Conservation (phyloP, 2,113 vertebrate species). For the Pogona vitticeps region DNA sequence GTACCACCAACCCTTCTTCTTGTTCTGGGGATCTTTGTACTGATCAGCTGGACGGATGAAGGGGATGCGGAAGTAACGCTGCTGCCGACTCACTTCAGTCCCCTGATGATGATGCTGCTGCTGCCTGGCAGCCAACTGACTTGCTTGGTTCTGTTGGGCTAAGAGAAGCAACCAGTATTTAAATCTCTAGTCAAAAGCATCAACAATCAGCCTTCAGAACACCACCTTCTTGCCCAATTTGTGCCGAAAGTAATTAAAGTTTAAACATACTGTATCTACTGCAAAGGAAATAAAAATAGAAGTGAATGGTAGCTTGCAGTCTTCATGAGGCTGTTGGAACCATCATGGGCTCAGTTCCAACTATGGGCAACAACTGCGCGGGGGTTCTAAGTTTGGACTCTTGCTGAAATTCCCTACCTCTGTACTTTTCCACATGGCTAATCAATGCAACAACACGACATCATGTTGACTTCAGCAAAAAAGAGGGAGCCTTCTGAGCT, state of each 20-base stretch:
- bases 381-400: neutral
- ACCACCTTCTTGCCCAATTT: neutral
- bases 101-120: too few species aligned
- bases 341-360: neutral
- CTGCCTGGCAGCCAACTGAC: constrained; percentile 82
- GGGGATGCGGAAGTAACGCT: constrained; percentile 96
- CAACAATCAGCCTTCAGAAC: neutral
- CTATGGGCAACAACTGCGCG: too few species aligned
- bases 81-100: constrained; percentile 86
- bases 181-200: neutral
- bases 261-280: neutral
- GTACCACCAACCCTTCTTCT: constrained; percentile 99
- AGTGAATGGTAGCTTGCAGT: neutral
- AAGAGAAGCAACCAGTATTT: constrained; percentile 32
- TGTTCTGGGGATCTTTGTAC: constrained; percentile 92
- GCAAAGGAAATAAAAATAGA: neutral
- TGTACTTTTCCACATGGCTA: neutral
- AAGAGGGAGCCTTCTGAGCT: neutral
- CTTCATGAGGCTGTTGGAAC: neutral
- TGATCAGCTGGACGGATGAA: constrained; percentile 94
- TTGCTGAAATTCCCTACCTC: neutral
- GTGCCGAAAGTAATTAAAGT: neutral
- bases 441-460: neutral
- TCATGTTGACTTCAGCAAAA: neutral
- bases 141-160: constrained; percentile 87